Evolutionary conservation across 2,113 vertebrate genomes (phyloP), one percentile per base, ranked within the genome.

Genomic region (Eublepharis macularius): DNA sequence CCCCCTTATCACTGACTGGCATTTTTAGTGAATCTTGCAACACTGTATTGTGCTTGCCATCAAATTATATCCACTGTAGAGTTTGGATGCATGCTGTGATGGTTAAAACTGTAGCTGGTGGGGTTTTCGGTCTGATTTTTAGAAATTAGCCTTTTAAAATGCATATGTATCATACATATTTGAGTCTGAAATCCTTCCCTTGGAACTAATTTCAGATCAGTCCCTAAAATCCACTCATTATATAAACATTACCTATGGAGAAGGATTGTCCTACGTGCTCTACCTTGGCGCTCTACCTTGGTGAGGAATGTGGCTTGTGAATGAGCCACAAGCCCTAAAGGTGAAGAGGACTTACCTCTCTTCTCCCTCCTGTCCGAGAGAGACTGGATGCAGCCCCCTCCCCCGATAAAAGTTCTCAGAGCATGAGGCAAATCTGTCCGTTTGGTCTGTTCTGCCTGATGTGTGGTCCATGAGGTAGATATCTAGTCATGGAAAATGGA

Each of bases 71-170:
- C 36, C 81, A 73, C 9, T 75, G 24, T 16, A 54, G 13, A 21
- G 26, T 90, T 88, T 87, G 78, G 68, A 69, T 76, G 47, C 17
- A 66, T 32, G 39, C 85, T 79, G 6, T 49, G 78, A 83, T 60
- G 36, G 47, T 21, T 26, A 63, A 77, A 51, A 39, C 1, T 80
- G 70, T 43, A 21, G 43, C 69, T 90, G 69, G 83, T 7, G 21
- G 36, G 3, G 76, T 51, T 45, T 89, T 79, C 17, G 19, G 21
- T 80, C 89, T 91, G 63, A 34, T 34, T 66, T 21, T 68, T 19
- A 47, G 36, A 77, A 51, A 63, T 63, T 26, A 63, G 60, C 60
- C 26, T 76, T 51, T 77, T 39, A 21, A 39, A 36, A 77, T 77
- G 19, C 34, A 57, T 54, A 60, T 60, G 6, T 63, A 29, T 29